Evolutionary conservation across 2,113 vertebrate genomes (phyloP).

Genomic region (Tursiops truncatus): DNA sequence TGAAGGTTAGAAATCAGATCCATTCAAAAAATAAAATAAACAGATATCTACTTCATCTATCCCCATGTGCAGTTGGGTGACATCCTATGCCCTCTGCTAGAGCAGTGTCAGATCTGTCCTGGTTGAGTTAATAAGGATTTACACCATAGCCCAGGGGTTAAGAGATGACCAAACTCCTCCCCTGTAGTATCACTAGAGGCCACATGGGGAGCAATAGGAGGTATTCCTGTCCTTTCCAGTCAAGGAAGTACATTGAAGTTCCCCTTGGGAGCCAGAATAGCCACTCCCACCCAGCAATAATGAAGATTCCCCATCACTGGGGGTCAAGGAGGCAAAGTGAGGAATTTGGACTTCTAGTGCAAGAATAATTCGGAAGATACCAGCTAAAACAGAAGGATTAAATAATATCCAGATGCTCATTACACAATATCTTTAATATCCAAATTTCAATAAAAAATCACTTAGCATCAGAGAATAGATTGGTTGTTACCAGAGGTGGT

Average conservation of each 20-base stretch:
- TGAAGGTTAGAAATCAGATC: neutral
- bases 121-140: neutral
- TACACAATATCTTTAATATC: neutral
- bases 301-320: neutral
- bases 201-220: neutral
- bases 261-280: neutral
- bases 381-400: neutral
- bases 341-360: neutral
- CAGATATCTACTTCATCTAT: neutral
- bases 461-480: neutral
- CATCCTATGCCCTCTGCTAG: fast-evolving
- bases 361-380: neutral
- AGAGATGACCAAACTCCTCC: neutral
- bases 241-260: fast-evolving
- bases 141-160: neutral
- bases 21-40: neutral
- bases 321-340: neutral
- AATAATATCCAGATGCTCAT: neutral
- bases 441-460: neutral
- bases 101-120: neutral
- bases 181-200: neutral
- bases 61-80: neutral
- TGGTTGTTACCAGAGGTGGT: neutral
- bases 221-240: neutral
- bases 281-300: neutral